Percentiles rank a stretch among this genome's conserved stretches.
Evolutionary conservation across 2,888 invertebrate genomes (phyloP).

Genomic region (Trissolcus brochymenae): DNA sequence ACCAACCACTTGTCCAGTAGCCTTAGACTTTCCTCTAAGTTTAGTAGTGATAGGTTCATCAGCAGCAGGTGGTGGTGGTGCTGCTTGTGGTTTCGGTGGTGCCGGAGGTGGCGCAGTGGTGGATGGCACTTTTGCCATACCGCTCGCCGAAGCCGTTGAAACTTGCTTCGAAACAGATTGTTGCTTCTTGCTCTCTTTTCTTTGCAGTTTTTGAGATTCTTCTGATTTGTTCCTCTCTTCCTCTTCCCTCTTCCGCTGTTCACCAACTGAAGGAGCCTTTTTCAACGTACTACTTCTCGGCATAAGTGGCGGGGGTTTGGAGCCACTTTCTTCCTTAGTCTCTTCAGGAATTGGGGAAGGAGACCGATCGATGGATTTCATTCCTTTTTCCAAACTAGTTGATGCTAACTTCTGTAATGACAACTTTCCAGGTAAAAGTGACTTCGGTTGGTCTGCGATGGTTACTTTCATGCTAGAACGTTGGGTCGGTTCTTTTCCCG

Average conservation of each 20-base stretch:
- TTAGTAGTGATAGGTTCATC: slow-evolving; percentile 76
- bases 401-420: slow-evolving; percentile 59
- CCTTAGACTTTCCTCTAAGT: slow-evolving; percentile 82
- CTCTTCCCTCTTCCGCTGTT: slow-evolving; percentile 50
- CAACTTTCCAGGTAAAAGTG: slow-evolving; percentile 8
- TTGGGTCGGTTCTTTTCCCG: slow-evolving; percentile 30
- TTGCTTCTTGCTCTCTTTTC: slow-evolving; percentile 55
- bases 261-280: slow-evolving; percentile 46
- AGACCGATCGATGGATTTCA: slow-evolving; percentile 64
- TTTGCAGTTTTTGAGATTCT: slow-evolving; percentile 11
- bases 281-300: slow-evolving; percentile 21
- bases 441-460: slow-evolving; percentile 26
- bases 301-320: slow-evolving; percentile 49
- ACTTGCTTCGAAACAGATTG: slow-evolving; percentile 4
- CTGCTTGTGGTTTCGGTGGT: background rate
- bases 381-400: slow-evolving; percentile 63
- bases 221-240: slow-evolving; percentile 30
- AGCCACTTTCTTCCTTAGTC: slow-evolving; percentile 77
- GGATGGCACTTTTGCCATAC: background rate
- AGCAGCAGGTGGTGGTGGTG: slow-evolving; percentile 8
- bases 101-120: background rate
- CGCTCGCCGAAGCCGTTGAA: slow-evolving; percentile 5
- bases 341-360: slow-evolving; percentile 81
- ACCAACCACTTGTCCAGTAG: slow-evolving; percentile 84
- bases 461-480: slow-evolving; percentile 59